Evolutionary conservation across 2,888 invertebrate species (phyloP).

Genomic region (Heliconius erato): DNA sequence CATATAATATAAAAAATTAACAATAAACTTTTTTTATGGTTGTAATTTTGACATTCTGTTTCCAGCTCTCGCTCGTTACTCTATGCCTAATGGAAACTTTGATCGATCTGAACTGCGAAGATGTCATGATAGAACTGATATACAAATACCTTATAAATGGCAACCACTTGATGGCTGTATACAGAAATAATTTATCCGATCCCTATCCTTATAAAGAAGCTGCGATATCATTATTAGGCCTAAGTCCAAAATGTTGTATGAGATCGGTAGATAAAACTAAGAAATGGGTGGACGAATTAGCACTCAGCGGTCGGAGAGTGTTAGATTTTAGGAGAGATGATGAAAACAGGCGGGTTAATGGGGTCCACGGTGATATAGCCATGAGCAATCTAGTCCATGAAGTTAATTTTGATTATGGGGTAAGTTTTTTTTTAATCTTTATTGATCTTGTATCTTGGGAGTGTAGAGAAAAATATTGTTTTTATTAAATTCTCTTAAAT

Average conservation of each 20-base stretch:
- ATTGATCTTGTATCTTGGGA: too few species aligned
- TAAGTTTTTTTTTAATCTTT: conserved; percentile 57
- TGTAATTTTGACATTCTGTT: not conserved
- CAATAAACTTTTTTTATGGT: not conserved
- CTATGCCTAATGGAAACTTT: conserved; percentile 96
- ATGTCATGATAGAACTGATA: conserved; percentile 96
- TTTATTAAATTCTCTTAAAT: too few species aligned
- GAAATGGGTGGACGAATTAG: conserved; percentile 76
- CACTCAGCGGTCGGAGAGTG: conserved; percentile 68
- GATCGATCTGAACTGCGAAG: conserved; percentile 97
- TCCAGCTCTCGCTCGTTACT: conserved; percentile 93
- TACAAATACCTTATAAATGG: conserved; percentile 90
- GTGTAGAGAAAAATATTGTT: too few species aligned
- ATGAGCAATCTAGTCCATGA: conserved; percentile 78
- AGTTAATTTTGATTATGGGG: conserved; percentile 78
- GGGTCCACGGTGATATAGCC: conserved; percentile 74
- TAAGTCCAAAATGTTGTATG: conserved; percentile 88
- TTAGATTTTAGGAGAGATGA: conserved; percentile 69
- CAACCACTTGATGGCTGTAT: conserved; percentile 69
- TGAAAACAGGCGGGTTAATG: conserved; percentile 68
- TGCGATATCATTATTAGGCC: conserved; percentile 70
- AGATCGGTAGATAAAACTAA: conserved; percentile 72
- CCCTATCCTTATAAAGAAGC: conserved; percentile 77
- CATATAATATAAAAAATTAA: not conserved
- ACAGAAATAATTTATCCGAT: conserved; percentile 68